Evolutionary conservation across 2,797 vertebrate genomes (phyloP).

Genomic region (Muscicapa striata): DNA sequence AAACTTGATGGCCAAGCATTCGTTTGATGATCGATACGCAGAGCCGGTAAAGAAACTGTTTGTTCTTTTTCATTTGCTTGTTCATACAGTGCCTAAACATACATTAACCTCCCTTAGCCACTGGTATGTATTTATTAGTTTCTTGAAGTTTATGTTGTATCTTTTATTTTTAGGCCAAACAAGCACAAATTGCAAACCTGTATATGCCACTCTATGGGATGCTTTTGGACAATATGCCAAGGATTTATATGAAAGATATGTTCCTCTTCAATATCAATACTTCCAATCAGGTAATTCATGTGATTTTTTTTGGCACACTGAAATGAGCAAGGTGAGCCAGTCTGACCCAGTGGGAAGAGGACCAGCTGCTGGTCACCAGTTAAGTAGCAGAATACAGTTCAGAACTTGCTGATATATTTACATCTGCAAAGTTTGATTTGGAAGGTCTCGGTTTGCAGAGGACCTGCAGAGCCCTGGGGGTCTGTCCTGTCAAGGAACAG

Average conservation of each 20-base stretch:
- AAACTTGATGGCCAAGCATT: constrained; percentile 98
- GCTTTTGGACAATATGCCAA: constrained; percentile 97
- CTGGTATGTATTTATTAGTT: background rate
- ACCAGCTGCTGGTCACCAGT: background rate
- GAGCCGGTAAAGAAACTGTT: constrained; percentile 81
- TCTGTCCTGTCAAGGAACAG: background rate
- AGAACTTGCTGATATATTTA: background rate
- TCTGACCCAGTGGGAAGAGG: background rate
- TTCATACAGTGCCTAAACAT: background rate
- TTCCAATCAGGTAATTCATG: constrained; percentile 88
- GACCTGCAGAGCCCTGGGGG: background rate
- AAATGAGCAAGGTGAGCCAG: background rate
- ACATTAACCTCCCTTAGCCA: background rate
- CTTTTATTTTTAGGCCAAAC: constrained; percentile 83
- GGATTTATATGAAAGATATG: constrained; percentile 95
- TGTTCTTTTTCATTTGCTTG: background rate
- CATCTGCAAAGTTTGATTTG: background rate
- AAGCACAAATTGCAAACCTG: constrained; percentile 92
- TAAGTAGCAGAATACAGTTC: background rate
- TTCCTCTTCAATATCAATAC: constrained; percentile 91
- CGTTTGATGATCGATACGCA: constrained; percentile 91
- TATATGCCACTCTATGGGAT: constrained; percentile 97
- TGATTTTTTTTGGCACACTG: background rate
- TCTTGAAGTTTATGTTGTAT: background rate
- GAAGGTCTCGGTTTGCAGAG: background rate